Evolutionary conservation across 2,888 invertebrate genomes (phyloP), one percentile per base, ranked within the genome.

Genomic region (Tachystola acroxantha): DNA sequence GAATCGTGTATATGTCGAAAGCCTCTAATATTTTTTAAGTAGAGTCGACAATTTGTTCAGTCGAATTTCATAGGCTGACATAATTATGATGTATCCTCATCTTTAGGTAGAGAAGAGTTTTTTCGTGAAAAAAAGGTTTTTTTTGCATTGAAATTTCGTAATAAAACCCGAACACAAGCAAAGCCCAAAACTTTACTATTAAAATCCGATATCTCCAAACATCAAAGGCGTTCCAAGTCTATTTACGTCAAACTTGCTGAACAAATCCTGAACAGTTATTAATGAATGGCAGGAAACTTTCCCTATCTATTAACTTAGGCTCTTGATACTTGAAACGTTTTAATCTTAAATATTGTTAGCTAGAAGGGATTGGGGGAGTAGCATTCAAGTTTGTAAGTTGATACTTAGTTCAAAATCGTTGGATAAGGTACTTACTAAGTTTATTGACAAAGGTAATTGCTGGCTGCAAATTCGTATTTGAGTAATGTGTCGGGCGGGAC

Each of bases 231-330:
- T 20, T 11, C 14, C 16, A 3, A 16, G 22, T 32, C 4, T 20
- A 12, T 27, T 27, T 27, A 7, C 10, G n/a, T 11, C 27, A 32
- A 32, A 13, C 32, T 32, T 13, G 24, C 14, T 12, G 11, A 24
- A 32, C 24, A 24, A 32, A 12, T 11, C 24, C 24, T 6, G 10
- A 24, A 32, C 24, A 19, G 10, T 28, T 55, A 51, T 42, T 54
- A 61, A 57, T 62, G 59, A 58, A 52, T 56, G 49, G n/a, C n/a
- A n/a, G n/a, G 48, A 37, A 63, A 61, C 53, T 59, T 60, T 58
- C 51, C 53, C 50, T 56, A 59, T 55, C 47, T 56, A 57, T 53
- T 55, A 55, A 54, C 43, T 59, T 50, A 46, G 49, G 46, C 43
- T 41, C 47, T 45, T 55, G 53, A 53, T 45, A 42, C 56, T 57